Base-by-base conservation (phyloP, 2,113 vertebrate genomes). In the Melanerpes formicivorus region DNA sequence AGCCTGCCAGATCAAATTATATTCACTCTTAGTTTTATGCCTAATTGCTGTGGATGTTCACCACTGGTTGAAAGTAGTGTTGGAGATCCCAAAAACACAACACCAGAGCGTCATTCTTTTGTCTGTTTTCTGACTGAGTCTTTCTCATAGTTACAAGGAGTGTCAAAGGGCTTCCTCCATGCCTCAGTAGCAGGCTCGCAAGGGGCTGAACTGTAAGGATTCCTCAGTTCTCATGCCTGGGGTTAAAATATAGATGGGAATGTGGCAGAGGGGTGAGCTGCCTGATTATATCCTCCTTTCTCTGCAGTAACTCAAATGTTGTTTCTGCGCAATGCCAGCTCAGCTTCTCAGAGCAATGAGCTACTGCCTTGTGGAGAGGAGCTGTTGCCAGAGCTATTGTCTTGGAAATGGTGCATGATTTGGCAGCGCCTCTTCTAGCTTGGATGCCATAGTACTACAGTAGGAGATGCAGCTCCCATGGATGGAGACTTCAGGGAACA, bases 381-480 rank as follows among this genome's bases (percentile, higher is more conserved):
- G 30, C 22, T 62, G 55, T 58, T 66, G 21, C 60, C 40, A 71
- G n/a, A 82, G 17, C 17, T 78, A 3, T 75, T 0, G 0, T 84
- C 84, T 91, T 56, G 56, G 34, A 46, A 18, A 30, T 7, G 2
- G 4, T 71, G 58, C 9, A 55, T 50, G 14, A 8, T 70, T 65
- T 44, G 46, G 32, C 37, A 83, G 25, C 15, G 60, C 27, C 21
- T 74, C 23, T 52, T 59, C 15, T 8, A 64, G 10, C 37, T 66
- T 71, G 8, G 37, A 29, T 91, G 52, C 10, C 6, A 15, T 11
- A 77, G 46, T 19, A 80, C 52, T 22, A 29, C 27, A 30, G 26
- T 4, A 64, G 30, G 42, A 87, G 32, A 26, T 55, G n/a, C 11
- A 84, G 48, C 14, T 73, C 8, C 30, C 55, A 11, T n/a, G 46